phyloP scores from a whole-genome alignment of 1,140 invertebrate species.

The Dufourea novaeangliae region DNA sequence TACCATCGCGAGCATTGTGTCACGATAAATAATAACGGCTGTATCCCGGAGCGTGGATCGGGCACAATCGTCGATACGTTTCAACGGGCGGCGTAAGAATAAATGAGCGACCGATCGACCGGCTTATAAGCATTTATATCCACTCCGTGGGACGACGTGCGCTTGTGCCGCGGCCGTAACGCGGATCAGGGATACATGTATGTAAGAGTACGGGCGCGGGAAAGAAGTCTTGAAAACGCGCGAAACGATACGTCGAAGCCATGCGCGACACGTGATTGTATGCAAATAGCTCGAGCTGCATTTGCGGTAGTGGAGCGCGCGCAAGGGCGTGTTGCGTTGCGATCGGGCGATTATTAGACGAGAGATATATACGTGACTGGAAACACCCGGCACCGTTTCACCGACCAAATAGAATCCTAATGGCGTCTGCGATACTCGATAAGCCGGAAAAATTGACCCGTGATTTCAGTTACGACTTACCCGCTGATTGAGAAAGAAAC shows the following conservation, averaged over 20 bases:
- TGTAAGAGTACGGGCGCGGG: too few relatives aligned
- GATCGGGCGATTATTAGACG: conserved; percentile 62
- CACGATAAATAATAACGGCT: conserved; percentile 28
- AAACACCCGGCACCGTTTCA: conserved; percentile 16
- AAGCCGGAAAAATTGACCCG: too few relatives aligned
- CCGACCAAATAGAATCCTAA: conserved; percentile 10
- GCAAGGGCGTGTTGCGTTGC: conserved; percentile 10
- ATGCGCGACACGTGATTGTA: conserved; percentile 56
- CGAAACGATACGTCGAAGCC: conserved; percentile 58
- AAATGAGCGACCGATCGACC: conserved; percentile 19
- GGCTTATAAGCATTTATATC: conserved; percentile 16
- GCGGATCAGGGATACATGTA: conserved; percentile 6
- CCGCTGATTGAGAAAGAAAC: too few relatives aligned
- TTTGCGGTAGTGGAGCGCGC: conserved; percentile 33
- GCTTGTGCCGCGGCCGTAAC: not conserved
- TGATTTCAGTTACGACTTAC: too few relatives aligned
- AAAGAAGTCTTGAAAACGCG: conserved; percentile 56
- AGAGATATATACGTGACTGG: conserved; percentile 49
- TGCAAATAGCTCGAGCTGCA: conserved; percentile 53
- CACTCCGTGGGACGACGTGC: conserved; percentile 29
- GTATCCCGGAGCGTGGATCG: not conserved
- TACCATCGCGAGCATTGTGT: not conserved
- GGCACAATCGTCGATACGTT: conserved; percentile 20
- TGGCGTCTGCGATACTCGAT: not conserved
- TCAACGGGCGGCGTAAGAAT: conserved; percentile 26